Conservation (phyloP, 1,140 invertebrate genomes). For the Aleiodes sp. region DNA sequence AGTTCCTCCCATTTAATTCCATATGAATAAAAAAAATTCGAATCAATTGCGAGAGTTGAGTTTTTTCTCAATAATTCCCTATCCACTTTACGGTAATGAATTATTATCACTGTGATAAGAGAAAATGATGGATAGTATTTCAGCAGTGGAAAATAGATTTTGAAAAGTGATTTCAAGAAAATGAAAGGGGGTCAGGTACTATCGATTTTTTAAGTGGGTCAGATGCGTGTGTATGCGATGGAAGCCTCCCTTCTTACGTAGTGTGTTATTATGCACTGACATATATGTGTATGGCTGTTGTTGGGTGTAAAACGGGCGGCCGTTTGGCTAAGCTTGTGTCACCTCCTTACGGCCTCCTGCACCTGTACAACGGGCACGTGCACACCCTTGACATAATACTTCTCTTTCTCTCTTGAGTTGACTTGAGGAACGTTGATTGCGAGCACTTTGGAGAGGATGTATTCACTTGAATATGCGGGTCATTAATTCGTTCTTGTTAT, state of each 20-base stretch:
- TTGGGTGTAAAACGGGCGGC: background rate
- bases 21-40: no score
- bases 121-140: background rate
- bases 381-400: constrained; percentile 15
- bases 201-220: constrained; percentile 62
- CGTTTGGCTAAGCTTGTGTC: background rate
- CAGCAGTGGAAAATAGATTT: constrained; percentile 4
- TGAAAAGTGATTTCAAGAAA: constrained; percentile 37
- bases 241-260: background rate
- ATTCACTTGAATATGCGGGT: background rate
- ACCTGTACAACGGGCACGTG: background rate
- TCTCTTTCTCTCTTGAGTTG: background rate
- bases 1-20: background rate
- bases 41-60: no score
- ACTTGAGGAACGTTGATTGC: background rate
- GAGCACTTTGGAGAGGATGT: background rate
- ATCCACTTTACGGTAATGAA: no score
- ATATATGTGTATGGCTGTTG: no score
- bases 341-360: constrained; percentile 11
- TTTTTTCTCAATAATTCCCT: no score
- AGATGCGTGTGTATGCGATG: constrained; percentile 33
- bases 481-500: background rate
- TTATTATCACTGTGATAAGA: no score
- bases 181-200: constrained; percentile 58
- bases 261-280: background rate